A percentile compares a stretch with the other conserved stretches of the same genome.
phyloP scores from a whole-genome alignment of 1,140 invertebrate species.

The Neotoxoptera formosana region DNA sequence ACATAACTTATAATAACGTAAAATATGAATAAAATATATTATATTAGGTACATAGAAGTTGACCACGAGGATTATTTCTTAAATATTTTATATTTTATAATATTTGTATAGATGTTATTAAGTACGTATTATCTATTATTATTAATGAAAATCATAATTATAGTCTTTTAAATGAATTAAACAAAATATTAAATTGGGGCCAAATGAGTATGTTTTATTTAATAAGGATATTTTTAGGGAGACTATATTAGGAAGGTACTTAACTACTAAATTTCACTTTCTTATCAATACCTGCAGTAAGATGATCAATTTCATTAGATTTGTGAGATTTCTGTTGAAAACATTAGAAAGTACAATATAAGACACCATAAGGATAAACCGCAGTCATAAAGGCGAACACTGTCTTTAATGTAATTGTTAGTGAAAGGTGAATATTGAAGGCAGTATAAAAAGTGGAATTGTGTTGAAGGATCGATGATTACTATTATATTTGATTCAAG shows the following conservation, averaged over 20 bases:
- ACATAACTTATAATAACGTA: not conserved
- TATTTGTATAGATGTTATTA: too few species aligned
- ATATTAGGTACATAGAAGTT: not conserved
- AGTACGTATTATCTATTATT: too few species aligned
- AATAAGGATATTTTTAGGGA: not conserved
- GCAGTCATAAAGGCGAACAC: not conserved
- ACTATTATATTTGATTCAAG: not conserved
- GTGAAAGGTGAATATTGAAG: not conserved
- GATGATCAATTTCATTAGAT: not conserved
- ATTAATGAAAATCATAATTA: too few species aligned
- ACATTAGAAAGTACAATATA: slow-evolving; percentile 26
- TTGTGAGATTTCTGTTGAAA: slow-evolving; percentile 20
- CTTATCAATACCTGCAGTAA: not conserved
- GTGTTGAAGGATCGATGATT: not conserved
- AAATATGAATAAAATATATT: not conserved
- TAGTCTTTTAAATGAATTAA: too few species aligned
- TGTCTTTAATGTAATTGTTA: not conserved
- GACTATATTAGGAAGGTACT: not conserved
- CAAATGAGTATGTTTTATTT: too few species aligned
- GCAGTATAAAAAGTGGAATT: not conserved
- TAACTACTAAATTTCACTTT: not conserved
- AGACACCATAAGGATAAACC: not conserved
- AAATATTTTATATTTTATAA: too few species aligned
- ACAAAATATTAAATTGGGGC: too few species aligned
- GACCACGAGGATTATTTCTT: not conserved